Percentiles rank a stretch among this genome's conserved stretches.
phyloP scores from a whole-genome alignment of 2,888 invertebrate genomes.

The Caenorhabditis sp. region DNA sequence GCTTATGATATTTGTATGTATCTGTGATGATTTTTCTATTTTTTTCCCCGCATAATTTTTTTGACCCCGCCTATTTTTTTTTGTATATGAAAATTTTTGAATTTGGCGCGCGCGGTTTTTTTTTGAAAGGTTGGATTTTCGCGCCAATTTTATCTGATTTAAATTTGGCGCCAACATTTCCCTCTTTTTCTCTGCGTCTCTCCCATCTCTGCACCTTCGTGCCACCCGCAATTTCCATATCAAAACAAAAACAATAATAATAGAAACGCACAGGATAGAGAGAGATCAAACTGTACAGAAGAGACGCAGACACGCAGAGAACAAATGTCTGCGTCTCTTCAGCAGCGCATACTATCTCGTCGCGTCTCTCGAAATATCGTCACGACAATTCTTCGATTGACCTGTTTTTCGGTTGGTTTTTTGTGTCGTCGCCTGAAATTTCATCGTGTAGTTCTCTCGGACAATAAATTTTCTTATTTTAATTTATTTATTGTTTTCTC shows the following conservation, averaged over 20 bases:
- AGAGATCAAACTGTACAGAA: not conserved
- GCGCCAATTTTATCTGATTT: no score
- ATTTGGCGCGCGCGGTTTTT: no score
- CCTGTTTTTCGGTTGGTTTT: not conserved
- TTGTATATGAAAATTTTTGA: not conserved
- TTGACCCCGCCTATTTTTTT: not conserved
- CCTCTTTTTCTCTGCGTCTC: no score
- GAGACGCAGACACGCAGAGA: not conserved
- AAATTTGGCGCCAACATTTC: no score
- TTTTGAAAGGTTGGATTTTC: no score
- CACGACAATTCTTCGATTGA: not conserved
- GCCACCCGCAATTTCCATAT: not conserved
- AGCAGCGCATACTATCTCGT: not conserved
- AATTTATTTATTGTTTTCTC: not conserved
- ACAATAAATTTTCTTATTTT: not conserved
- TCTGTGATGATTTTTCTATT: constrained; percentile 10
- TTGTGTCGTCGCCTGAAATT: not conserved
- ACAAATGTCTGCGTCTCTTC: not conserved
- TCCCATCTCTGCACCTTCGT: no score
- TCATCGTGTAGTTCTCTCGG: not conserved
- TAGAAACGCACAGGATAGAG: no score
- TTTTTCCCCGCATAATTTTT: constrained; percentile 1
- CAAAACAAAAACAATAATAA: not conserved
- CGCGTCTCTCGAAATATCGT: not conserved
- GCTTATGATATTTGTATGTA: constrained; percentile 17